These are phyloP conservation scores for Vulpes lagopus DNA, from an alignment of 2,113 vertebrate genomes.

Conservation along the genomic window DNA sequence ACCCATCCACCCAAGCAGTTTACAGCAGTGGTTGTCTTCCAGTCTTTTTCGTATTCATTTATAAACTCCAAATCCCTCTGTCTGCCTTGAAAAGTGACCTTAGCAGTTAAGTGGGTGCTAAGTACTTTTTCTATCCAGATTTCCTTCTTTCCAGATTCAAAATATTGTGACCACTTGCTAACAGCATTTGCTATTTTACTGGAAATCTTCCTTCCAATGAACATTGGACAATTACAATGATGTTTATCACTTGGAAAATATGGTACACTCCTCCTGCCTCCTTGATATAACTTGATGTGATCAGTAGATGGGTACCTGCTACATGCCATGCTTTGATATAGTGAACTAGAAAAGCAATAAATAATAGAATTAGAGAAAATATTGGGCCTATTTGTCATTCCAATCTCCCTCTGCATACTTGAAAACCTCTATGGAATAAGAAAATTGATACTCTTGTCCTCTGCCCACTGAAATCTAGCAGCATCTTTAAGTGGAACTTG, in stretches of 20 bases:
- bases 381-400: slow-evolving; percentile 54
- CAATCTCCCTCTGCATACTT: not conserved
- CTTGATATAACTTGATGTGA: slow-evolving; percentile 47
- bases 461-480: slow-evolving; percentile 30
- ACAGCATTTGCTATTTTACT: slow-evolving; percentile 50
- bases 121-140: not conserved
- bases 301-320: not conserved
- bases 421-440: slow-evolving; percentile 23
- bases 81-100: not conserved
- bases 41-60: not conserved
- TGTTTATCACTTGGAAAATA: slow-evolving; percentile 19
- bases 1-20: not conserved
- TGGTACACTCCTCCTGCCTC: not conserved
- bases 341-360: slow-evolving; percentile 32
- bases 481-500: not conserved
- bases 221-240: slow-evolving; percentile 9
- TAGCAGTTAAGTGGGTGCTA: slow-evolving; percentile 3
- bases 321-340: slow-evolving; percentile 5
- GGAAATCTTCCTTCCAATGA: slow-evolving; percentile 39
- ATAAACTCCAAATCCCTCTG: slow-evolving; percentile 19
- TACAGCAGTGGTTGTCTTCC: not conserved
- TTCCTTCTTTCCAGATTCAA: slow-evolving; percentile 54
- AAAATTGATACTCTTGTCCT: not conserved
- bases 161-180: not conserved
- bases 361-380: slow-evolving; percentile 65